Percentiles rank a stretch among this genome's conserved stretches.
Evolutionary conservation across 2,888 invertebrate species (phyloP).

Genomic region (Pammene aurita): DNA sequence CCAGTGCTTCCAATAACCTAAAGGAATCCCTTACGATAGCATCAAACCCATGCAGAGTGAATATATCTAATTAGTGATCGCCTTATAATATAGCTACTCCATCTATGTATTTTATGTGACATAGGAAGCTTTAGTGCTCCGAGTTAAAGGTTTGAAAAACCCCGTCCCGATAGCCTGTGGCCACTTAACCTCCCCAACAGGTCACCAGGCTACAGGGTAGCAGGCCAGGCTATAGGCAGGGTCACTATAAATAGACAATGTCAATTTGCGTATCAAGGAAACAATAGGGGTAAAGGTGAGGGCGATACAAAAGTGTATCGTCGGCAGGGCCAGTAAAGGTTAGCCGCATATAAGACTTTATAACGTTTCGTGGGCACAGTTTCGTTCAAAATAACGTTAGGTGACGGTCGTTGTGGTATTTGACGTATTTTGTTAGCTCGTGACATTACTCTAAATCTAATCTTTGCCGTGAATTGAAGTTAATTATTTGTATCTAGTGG

Average conservation of each 20-base stretch:
- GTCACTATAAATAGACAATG: constrained; percentile 16
- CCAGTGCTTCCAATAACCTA: no score
- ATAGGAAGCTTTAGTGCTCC: not conserved
- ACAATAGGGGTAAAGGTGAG: constrained; percentile 69
- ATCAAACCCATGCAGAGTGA: no score
- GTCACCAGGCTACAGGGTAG: not conserved
- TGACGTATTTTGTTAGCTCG: not conserved
- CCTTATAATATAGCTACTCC: no score
- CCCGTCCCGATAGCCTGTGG: not conserved
- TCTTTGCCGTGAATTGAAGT: no score
- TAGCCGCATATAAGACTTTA: constrained; percentile 72
- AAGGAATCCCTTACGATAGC: no score
- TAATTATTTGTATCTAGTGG: no score
- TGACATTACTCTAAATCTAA: not conserved
- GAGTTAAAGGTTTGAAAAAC: not conserved
- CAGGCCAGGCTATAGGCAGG: not conserved
- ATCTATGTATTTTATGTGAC: no score
- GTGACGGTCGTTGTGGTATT: constrained; percentile 50
- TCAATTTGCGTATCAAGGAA: constrained; percentile 50
- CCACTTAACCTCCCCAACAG: not conserved
- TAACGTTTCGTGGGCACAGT: constrained; percentile 61
- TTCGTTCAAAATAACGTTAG: constrained; percentile 47
- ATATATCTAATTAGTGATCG: no score
- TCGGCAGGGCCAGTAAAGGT: constrained; percentile 75
- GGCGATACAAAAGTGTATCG: constrained; percentile 73